A percentile compares a stretch with the other conserved stretches of the same genome.
Evolutionary conservation across 2,113 vertebrate genomes (phyloP).

Genomic region (Xyrauchen texanus): DNA sequence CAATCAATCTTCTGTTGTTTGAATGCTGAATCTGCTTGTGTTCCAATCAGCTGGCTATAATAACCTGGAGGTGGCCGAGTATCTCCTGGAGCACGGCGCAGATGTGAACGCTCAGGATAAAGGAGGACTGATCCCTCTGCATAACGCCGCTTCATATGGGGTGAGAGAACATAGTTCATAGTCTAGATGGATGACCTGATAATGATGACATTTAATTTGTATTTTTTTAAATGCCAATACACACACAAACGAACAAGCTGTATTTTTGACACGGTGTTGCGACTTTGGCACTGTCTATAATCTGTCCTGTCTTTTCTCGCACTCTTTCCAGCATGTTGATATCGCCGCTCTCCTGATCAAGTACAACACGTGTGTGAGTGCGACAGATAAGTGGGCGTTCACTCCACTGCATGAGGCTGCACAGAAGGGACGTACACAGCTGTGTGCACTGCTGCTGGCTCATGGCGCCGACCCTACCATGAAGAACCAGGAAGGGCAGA

Average conservation of each 20-base stretch:
- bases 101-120: slow-evolving; percentile 99
- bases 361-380: slow-evolving; percentile 81
- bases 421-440: slow-evolving; percentile 81
- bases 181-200: neutral
- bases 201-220: neutral
- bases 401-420: slow-evolving; percentile 81
- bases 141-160: slow-evolving; percentile 98
- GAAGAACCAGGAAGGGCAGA: slow-evolving; percentile 84
- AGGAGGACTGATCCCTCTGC: slow-evolving; percentile 96
- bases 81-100: slow-evolving; percentile 94
- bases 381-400: slow-evolving; percentile 84
- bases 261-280: neutral
- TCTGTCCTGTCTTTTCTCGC: neutral
- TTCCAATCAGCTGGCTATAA: slow-evolving; percentile 88
- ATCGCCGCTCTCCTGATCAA: slow-evolving; percentile 82
- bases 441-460: slow-evolving; percentile 79
- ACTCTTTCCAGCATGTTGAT: slow-evolving; percentile 74
- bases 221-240: too few relatives aligned
- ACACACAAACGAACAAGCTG: too few relatives aligned
- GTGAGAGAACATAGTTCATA: slow-evolving; percentile 71
- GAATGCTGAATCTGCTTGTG: neutral
- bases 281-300: neutral
- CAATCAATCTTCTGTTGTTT: neutral
- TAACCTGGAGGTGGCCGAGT: slow-evolving; percentile 98
- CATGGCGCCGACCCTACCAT: slow-evolving; percentile 82